Evolutionary conservation across 2,888 invertebrate species (phyloP).

Genomic region (Zeuzera pyrina): DNA sequence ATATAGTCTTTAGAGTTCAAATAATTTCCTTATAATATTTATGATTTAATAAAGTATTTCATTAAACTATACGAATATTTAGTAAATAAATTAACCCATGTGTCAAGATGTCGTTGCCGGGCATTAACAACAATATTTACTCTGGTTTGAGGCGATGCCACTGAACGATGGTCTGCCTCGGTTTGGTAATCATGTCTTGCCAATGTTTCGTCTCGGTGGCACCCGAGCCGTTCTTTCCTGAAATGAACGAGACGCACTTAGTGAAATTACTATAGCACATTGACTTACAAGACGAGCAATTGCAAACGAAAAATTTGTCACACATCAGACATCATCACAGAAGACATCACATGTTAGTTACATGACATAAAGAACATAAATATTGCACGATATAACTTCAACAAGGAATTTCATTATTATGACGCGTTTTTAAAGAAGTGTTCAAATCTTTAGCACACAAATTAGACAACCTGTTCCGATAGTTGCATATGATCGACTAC

Average conservation of each 20-base stretch:
- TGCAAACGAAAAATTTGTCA: background rate
- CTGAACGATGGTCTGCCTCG: conserved; percentile 94
- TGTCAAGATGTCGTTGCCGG: no score
- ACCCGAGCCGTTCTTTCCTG: conserved; percentile 94
- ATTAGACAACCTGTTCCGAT: no score
- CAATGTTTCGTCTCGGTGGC: conserved; percentile 97
- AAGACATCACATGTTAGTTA: no score
- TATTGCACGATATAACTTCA: no score
- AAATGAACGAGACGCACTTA: conserved; percentile 33
- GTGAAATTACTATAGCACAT: background rate
- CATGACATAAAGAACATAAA: no score
- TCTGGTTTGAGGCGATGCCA: conserved; percentile 98
- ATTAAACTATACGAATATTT: no score
- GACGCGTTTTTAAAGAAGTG: no score
- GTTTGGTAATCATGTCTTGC: conserved; percentile 99
- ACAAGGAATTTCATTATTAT: no score
- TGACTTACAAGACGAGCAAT: background rate
- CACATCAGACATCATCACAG: no score
- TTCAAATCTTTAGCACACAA: no score
- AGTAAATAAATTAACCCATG: no score
- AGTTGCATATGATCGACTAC: no score
- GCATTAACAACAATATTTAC: conserved; percentile 66
- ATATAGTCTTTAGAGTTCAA: background rate
- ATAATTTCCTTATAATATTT: background rate
- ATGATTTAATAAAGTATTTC: background rate